Evolutionary conservation across 2,888 invertebrate species (phyloP).

Genomic region (Scaptomyza polygonia): DNA sequence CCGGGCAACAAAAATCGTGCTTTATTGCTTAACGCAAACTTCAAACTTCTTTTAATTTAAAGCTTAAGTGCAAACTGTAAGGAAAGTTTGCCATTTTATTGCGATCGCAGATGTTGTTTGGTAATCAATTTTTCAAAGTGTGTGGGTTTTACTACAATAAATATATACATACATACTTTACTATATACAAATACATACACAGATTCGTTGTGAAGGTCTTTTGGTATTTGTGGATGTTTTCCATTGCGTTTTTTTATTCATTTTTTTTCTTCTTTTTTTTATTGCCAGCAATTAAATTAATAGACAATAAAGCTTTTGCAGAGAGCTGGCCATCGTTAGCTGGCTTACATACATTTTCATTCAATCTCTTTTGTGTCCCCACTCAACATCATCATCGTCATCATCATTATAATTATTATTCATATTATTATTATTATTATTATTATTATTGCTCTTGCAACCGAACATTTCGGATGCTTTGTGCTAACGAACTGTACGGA

Average conservation of each 20-base stretch:
- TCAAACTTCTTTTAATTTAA: background rate
- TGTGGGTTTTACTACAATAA: too few relatives aligned
- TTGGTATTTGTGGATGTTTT: slow-evolving; percentile 5
- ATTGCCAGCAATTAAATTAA: slow-evolving; percentile 69
- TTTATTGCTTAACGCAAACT: background rate
- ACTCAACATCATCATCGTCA: slow-evolving; percentile 10
- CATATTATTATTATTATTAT: slow-evolving; percentile 1
- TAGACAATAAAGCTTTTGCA: slow-evolving; percentile 70
- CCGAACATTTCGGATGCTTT: background rate
- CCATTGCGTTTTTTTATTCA: background rate
- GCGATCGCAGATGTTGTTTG: slow-evolving; percentile 2
- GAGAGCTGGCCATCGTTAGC: background rate
- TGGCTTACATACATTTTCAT: slow-evolving; percentile 8
- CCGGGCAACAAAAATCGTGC: background rate
- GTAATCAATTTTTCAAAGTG: slow-evolving; percentile 3
- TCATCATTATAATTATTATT: too few relatives aligned
- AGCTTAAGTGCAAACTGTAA: background rate
- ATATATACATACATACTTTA: too few relatives aligned
- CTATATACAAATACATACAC: too few relatives aligned
- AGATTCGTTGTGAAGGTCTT: too few relatives aligned
- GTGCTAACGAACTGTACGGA: background rate
- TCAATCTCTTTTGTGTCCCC: slow-evolving; percentile 3
- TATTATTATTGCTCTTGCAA: too few relatives aligned
- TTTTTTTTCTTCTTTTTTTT: slow-evolving; percentile 38
- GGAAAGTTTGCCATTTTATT: background rate